Conservation (phyloP, 2,797 vertebrate species). For the Limnodromus scolopaceus region DNA sequence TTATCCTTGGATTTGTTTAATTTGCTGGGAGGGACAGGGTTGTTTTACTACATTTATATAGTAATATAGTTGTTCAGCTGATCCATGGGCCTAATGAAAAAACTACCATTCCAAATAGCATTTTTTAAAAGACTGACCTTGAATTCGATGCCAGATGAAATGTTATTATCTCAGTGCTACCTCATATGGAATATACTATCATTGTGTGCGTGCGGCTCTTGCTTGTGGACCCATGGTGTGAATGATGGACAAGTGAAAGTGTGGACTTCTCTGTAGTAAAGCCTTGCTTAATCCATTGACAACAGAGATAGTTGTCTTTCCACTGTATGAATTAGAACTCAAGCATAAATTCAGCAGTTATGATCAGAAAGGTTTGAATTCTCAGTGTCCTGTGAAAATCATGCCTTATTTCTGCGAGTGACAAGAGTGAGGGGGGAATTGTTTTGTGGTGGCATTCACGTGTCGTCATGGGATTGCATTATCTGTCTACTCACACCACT, state of each 20-base stretch:
- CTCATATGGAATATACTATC: neutral
- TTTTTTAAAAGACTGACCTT: neutral
- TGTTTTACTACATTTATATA: neutral
- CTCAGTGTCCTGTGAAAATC: neutral
- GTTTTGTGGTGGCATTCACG: neutral
- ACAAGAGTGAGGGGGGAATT: neutral
- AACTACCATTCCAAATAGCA: neutral
- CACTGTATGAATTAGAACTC: neutral
- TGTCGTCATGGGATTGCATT: conserved; percentile 37
- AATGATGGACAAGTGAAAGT: neutral
- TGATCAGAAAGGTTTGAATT: neutral
- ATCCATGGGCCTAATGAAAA: neutral
- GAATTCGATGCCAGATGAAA: neutral
- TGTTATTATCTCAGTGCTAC: neutral
- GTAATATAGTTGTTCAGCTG: neutral
- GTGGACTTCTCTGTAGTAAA: neutral
- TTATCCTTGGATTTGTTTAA: neutral
- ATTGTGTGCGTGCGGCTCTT: neutral
- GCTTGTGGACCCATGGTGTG: neutral
- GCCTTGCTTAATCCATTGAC: neutral
- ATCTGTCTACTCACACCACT: neutral
- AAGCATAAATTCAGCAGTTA: neutral
- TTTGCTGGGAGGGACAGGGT: neutral
- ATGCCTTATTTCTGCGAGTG: neutral
- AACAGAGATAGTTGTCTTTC: neutral